Conservation (phyloP, 2,888 invertebrate species). For the Atethmia centrago region DNA sequence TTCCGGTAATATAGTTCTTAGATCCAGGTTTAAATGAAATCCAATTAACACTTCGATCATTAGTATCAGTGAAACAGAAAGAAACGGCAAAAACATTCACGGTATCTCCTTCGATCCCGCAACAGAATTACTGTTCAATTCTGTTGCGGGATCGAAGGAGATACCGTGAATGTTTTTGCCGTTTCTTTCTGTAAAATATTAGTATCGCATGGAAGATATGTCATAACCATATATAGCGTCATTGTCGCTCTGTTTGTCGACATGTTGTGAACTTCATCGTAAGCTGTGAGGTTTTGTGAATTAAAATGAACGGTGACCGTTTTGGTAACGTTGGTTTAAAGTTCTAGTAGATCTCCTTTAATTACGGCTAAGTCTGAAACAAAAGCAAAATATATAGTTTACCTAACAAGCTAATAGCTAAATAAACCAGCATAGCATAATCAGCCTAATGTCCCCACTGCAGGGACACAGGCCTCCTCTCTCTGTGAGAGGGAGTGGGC, state of each 20-base stretch:
- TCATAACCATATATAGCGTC: conserved; percentile 92
- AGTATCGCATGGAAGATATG: conserved; percentile 79
- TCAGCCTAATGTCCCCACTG: too few species aligned
- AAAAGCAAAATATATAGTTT: conserved; percentile 59
- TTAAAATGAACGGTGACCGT: conserved; percentile 45
- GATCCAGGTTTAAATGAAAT: conserved; percentile 79
- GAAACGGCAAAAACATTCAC: conserved; percentile 88
- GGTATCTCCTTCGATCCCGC: conserved; percentile 94
- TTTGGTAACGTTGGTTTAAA: conserved; percentile 86
- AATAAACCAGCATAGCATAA: too few species aligned
- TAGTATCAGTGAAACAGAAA: conserved; percentile 94
- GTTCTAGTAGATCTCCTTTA: conserved; percentile 91
- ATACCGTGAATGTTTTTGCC: conserved; percentile 91
- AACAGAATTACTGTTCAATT: conserved; percentile 91
- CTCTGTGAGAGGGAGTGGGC: too few species aligned
- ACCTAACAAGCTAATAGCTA: neutral
- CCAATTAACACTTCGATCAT: conserved; percentile 91
- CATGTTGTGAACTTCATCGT: conserved; percentile 92
- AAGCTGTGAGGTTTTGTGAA: conserved; percentile 88
- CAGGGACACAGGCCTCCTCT: too few species aligned
- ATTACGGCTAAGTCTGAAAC: conserved; percentile 94
- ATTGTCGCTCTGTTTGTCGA: conserved; percentile 91
- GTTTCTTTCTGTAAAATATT: conserved; percentile 85
- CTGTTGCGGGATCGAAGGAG: conserved; percentile 93
- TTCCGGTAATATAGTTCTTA: conserved; percentile 80